Percentiles rank a stretch among this genome's conserved stretches.
Conservation (phyloP, 2,797 vertebrate species). For the Bryconaethiops microstoma region DNA sequence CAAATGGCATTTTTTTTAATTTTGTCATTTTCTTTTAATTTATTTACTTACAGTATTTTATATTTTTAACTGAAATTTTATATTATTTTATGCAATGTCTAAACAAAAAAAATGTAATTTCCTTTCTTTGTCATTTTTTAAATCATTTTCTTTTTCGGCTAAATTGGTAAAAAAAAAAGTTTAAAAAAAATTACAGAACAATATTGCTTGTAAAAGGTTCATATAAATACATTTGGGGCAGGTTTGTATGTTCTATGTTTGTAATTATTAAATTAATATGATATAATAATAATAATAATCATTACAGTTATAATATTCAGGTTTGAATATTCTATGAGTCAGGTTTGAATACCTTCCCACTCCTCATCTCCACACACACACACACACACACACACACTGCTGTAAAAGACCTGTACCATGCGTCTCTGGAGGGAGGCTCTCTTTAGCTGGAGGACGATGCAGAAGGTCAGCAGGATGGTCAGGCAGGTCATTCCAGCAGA, state of each 20-base stretch:
- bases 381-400: slow-evolving; percentile 58
- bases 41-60: no score
- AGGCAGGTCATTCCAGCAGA: slow-evolving; percentile 89
- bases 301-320: no score
- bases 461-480: slow-evolving; percentile 85
- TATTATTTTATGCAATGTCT: background rate
- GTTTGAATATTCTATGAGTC: no score
- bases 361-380: no score
- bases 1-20: no score
- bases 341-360: no score
- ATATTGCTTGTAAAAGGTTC: background rate
- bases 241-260: no score
- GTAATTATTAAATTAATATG: no score
- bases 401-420: slow-evolving; percentile 88
- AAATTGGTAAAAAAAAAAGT: background rate
- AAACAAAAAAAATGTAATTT: background rate
- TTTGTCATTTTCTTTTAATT: no score
- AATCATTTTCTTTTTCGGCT: no score
- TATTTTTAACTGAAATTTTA: no score
- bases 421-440: slow-evolving; percentile 82
- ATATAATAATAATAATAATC: no score
- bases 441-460: slow-evolving; percentile 86
- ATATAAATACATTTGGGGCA: background rate
- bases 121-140: background rate
- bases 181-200: background rate